phyloP scores from a whole-genome alignment of 2,888 invertebrate genomes.

The Melikaiella ostensackeni region DNA sequence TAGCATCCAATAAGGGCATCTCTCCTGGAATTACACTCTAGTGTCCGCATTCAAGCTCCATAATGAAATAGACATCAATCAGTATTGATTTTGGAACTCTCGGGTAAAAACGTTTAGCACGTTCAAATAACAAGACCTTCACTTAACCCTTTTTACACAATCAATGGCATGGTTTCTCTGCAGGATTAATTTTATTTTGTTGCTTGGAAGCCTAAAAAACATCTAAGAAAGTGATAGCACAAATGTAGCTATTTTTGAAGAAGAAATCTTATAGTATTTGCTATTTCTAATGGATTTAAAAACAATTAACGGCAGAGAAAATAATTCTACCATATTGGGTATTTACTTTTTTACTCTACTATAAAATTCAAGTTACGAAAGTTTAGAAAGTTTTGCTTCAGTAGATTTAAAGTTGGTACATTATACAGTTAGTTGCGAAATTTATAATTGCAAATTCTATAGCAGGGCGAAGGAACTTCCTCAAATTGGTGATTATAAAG shows the following conservation, averaged over 20 bases:
- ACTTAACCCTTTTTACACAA: constrained; percentile 34
- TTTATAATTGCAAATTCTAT: constrained; percentile 6
- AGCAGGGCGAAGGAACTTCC: neutral
- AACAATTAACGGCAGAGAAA: neutral
- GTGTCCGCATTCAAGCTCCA: constrained; percentile 35
- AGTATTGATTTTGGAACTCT: constrained; percentile 36
- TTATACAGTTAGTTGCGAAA: constrained; percentile 32
- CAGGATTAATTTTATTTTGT: neutral
- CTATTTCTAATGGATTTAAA: neutral
- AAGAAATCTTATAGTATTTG: neutral
- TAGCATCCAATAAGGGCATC: constrained; percentile 28
- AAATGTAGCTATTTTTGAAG: too few species aligned
- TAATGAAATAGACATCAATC: constrained; percentile 41
- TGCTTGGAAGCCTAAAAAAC: too few species aligned
- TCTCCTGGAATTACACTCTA: constrained; percentile 26
- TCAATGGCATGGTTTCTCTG: constrained; percentile 5
- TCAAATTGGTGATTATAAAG: too few species aligned
- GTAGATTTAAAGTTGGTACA: constrained; percentile 20
- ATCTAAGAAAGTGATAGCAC: too few species aligned
- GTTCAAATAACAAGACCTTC: constrained; percentile 35
- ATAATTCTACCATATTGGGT: neutral
- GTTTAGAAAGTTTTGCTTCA: too few species aligned
- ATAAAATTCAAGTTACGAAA: too few species aligned
- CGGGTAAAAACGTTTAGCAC: constrained; percentile 25
- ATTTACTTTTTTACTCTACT: too few species aligned